phyloP scores from a whole-genome alignment of 2,888 invertebrate species.

The Portevinia maculata region DNA sequence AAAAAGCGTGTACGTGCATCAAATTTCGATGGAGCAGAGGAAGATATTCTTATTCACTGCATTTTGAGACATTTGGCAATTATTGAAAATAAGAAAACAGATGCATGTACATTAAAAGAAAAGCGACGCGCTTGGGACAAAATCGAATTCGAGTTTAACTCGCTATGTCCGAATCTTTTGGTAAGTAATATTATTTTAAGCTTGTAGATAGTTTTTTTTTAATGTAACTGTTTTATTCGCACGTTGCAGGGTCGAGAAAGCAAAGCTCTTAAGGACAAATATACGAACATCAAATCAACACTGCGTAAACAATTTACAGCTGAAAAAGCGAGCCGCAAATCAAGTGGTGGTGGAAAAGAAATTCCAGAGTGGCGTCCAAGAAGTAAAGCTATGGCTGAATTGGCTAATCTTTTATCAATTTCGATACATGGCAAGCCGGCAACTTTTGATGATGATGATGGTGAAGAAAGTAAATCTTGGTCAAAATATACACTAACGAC shows the following conservation, averaged over 20 bases:
- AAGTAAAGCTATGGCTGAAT: conserved; percentile 13
- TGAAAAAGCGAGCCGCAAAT: conserved; percentile 1
- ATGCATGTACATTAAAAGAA: too few relatives aligned
- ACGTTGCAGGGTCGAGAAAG: too few relatives aligned
- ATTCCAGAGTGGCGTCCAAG: conserved; percentile 14
- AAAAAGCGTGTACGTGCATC: too few relatives aligned
- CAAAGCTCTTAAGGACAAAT: conserved; percentile 33
- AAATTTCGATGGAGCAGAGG: too few relatives aligned
- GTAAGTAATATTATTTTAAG: too few relatives aligned
- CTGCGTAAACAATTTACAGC: conserved; percentile 16
- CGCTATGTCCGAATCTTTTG: too few relatives aligned
- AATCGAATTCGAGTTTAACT: too few relatives aligned
- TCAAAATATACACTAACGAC: conserved; percentile 6
- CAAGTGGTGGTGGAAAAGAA: conserved; percentile 4
- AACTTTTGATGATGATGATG: neutral
- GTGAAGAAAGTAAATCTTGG: conserved; percentile 6
- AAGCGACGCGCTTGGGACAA: too few relatives aligned
- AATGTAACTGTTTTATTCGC: too few relatives aligned
- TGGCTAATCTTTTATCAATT: conserved; percentile 18
- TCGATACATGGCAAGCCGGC: neutral
- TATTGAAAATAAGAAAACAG: too few relatives aligned
- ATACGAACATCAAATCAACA: conserved; percentile 25
- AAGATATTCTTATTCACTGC: neutral
- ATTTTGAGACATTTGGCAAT: too few relatives aligned
- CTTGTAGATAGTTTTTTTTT: too few relatives aligned